These are phyloP conservation scores for Zootoca vivipara DNA, from an alignment of 2,113 vertebrate species.

Conservation along the genomic window DNA sequence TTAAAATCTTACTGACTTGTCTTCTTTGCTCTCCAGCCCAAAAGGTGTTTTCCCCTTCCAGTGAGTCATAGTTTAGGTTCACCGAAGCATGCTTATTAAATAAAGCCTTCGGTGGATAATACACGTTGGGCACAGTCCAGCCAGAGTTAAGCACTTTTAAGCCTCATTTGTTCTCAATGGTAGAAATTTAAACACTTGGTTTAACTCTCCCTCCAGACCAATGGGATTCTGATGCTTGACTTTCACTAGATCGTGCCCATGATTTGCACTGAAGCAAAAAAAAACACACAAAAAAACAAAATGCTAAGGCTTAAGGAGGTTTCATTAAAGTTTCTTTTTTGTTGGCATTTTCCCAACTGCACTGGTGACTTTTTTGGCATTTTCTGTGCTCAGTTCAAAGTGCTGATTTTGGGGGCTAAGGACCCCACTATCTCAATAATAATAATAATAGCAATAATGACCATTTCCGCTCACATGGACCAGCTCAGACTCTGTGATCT, in stretches of 20 bases:
- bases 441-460: no score
- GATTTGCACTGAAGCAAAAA: neutral
- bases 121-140: conserved; percentile 18
- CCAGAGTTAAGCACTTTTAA: conserved; percentile 32
- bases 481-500: no score
- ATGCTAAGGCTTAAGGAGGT: neutral
- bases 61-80: conserved; percentile 20
- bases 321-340: neutral
- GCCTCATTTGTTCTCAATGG: conserved; percentile 24
- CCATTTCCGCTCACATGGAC: no score
- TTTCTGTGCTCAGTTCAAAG: no score
- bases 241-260: neutral
- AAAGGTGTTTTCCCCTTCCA: conserved; percentile 36
- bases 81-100: conserved; percentile 33
- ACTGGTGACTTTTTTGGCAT: no score
- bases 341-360: neutral
- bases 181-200: conserved; percentile 10
- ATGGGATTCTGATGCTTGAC: neutral
- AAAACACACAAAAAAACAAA: neutral
- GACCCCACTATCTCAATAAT: no score
- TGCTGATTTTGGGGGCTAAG: no score
- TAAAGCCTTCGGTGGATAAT: conserved; percentile 7
- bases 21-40: conserved; percentile 15
- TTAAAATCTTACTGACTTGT: neutral
- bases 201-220: conserved; percentile 10